Percentiles rank a stretch among this genome's conserved stretches.
These are phyloP conservation scores for Cyprinodon variegatus DNA, from an alignment of 2,113 vertebrate genomes.

Conservation along the genomic window DNA sequence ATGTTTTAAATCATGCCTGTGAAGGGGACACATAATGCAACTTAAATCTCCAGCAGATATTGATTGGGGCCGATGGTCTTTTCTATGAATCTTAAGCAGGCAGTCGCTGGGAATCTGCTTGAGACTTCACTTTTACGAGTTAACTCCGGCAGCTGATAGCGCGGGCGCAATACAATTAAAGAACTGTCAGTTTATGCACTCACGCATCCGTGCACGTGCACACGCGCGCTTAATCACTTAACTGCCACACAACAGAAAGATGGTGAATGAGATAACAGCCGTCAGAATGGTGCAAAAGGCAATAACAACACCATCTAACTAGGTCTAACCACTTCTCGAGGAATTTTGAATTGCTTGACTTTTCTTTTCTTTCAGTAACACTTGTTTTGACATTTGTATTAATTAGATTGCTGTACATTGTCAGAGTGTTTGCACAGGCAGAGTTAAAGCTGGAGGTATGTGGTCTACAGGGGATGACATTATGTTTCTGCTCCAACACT, in stretches of 20 bases:
- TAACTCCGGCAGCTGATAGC: conserved; percentile 73
- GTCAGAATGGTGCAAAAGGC: conserved; percentile 46
- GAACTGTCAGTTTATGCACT: conserved; percentile 65
- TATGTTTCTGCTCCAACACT: conserved; percentile 79
- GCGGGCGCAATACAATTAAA: conserved; percentile 76
- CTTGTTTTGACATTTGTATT: conserved; percentile 48
- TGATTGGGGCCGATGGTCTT: conserved; percentile 83
- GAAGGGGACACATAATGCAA: conserved; percentile 84
- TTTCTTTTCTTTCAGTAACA: conserved; percentile 4
- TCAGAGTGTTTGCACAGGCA: conserved; percentile 47
- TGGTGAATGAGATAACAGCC: conserved; percentile 38
- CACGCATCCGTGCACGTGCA: conserved; percentile 9
- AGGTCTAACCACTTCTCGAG: conserved; percentile 14
- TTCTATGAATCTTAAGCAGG: conserved; percentile 87
- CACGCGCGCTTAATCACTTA: conserved; percentile 55
- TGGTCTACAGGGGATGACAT: conserved; percentile 77
- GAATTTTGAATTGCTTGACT: conserved; percentile 8
- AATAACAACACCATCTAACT: conserved; percentile 4
- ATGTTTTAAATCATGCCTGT: conserved; percentile 96
- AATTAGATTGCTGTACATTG: conserved; percentile 51
- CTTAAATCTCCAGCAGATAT: conserved; percentile 86
- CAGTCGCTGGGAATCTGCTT: conserved; percentile 80
- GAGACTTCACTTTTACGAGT: conserved; percentile 82
- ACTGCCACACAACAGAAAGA: conserved; percentile 55
- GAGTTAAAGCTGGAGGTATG: conserved; percentile 51